Evolutionary conservation across 2,113 vertebrate species (phyloP).

Genomic region (Cyanoramphus novaezelandiae): DNA sequence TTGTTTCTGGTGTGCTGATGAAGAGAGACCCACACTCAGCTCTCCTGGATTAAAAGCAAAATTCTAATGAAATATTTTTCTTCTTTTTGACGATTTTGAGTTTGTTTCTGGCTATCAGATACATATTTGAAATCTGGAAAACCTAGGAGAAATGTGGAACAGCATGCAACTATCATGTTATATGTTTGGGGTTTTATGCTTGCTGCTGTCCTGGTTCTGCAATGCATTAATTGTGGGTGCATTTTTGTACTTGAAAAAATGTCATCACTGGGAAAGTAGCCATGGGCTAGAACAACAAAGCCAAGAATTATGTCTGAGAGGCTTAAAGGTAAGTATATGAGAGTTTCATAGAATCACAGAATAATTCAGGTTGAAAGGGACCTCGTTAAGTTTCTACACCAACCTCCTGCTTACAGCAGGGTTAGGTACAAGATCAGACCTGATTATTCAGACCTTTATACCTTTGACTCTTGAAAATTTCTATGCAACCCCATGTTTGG

Average conservation of each 20-base stretch:
- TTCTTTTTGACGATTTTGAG: not conserved
- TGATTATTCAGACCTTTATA: not conserved
- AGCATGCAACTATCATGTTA: not conserved
- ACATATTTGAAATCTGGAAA: not conserved
- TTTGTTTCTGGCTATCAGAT: not conserved
- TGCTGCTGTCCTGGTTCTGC: not conserved
- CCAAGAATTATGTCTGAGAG: not conserved
- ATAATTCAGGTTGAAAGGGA: not conserved
- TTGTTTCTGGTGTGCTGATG: not conserved
- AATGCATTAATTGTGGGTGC: not conserved
- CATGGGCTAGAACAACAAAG: not conserved
- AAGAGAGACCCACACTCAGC: not conserved
- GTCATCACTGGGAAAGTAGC: not conserved
- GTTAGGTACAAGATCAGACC: not conserved
- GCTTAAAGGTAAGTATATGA: not conserved
- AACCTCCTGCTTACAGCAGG: not conserved
- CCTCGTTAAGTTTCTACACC: not conserved
- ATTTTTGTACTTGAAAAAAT: not conserved
- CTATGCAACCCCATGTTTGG: not conserved
- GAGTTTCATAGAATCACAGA: not conserved
- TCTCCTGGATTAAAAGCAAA: not conserved
- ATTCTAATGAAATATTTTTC: not conserved
- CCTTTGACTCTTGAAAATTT: not conserved
- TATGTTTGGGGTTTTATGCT: not conserved
- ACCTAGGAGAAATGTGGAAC: not conserved